Conservation (phyloP, 2,888 invertebrate genomes). For the Nemapogon koenigi region DNA sequence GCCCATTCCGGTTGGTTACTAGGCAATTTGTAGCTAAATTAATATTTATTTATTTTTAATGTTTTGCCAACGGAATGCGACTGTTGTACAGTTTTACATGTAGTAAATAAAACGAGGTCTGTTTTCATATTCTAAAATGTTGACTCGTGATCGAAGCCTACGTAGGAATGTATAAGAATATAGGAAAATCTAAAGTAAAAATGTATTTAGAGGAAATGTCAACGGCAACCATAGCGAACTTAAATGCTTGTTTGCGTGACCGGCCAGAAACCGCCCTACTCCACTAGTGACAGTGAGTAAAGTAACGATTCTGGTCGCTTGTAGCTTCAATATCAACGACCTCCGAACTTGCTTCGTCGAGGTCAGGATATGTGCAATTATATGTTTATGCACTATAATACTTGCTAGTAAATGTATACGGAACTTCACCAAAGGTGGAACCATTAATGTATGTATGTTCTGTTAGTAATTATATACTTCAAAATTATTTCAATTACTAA, state of each 20-base stretch:
- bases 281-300: no score
- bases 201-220: slow-evolving; percentile 1
- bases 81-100: slow-evolving; percentile 55
- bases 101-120: slow-evolving; percentile 41
- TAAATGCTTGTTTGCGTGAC: no score
- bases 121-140: slow-evolving; percentile 24
- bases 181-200: background rate
- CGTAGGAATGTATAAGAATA: background rate
- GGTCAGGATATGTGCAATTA: background rate
- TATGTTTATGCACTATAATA: slow-evolving; percentile 29
- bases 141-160: background rate
- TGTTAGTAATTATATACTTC: background rate
- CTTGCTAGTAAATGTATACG: slow-evolving; percentile 51
- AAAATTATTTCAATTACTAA: no score
- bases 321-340: no score
- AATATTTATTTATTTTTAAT: slow-evolving; percentile 56
- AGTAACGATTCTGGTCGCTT: no score
- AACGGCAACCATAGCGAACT: background rate
- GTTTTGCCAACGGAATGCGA: slow-evolving; percentile 61
- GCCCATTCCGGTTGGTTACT: slow-evolving; percentile 59
- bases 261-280: no score
- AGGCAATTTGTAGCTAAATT: slow-evolving; percentile 61
- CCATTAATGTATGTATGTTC: slow-evolving; percentile 9
- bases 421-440: slow-evolving; percentile 45
- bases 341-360: no score